Base-by-base conservation (phyloP, 2,113 vertebrate genomes). In the Clarias macrocephalus region DNA sequence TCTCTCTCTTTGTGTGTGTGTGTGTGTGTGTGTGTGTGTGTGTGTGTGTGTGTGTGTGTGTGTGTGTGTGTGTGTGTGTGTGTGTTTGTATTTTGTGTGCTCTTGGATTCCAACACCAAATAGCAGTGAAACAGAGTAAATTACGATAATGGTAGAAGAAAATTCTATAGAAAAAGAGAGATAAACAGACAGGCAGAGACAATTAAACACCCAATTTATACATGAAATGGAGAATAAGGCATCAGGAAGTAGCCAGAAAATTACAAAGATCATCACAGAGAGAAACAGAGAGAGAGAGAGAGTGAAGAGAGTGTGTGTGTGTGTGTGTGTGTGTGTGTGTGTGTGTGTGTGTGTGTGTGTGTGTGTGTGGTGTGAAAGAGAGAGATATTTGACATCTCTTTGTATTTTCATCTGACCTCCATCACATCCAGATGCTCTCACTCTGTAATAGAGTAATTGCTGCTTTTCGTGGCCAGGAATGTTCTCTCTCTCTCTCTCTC, bases 401-500 rank as follows among this genome's bases (percentile, higher is more conserved):
- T 11, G n/a, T 28, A 25, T 82, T 82, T 83, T 54, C 21, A 3
- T 66, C 62, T 82, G 81, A 25, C 16, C 25, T 82, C 80, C 60
- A 82, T 81, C 80, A 82, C 80, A 82, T 82, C 60, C 80, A 82
- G 60, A 54, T 83, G 81, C 42, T 68, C n/a, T 83, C 28, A 28
- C 42, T 66, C 16, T 56, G 63, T 83, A 83, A 83, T 54, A 54
- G 81, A 83, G 60, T 83, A 63, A 83, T 54, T 68, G 62, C 81
- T 83, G 60, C 62, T 83, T 42, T 83, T 65, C 9, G 54, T 28
- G 37, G 81, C 81, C 63, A 54, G 63, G 81, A 83, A 83, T 83
- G 81, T 5, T n/a, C 25, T 37, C 33, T 37, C 33, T 37, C 33
- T 37, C 18, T 3, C 18, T 18, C 18, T 59, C 5, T 59, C 18